Percentiles rank a stretch among this genome's conserved stretches.
Evolutionary conservation across 2,888 invertebrate genomes (phyloP).

Genomic region (Phlogophora meticulosa): DNA sequence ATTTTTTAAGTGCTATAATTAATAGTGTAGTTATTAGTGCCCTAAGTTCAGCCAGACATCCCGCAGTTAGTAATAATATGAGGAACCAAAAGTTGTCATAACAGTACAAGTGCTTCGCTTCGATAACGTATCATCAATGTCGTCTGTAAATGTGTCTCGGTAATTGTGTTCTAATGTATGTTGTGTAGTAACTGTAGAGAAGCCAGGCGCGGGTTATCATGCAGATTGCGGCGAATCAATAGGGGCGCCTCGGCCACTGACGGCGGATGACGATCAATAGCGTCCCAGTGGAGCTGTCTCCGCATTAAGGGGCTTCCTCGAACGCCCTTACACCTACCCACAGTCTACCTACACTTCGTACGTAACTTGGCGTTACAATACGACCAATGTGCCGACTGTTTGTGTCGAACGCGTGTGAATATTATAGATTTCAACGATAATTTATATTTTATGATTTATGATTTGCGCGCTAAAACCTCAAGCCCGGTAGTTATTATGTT

Average conservation of each 20-base stretch:
- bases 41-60: slow-evolving; percentile 5
- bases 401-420: slow-evolving; percentile 56
- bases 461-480: slow-evolving; percentile 23
- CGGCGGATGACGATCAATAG: slow-evolving; percentile 91
- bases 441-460: slow-evolving; percentile 26
- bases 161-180: slow-evolving; percentile 80
- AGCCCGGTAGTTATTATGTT: slow-evolving; percentile 3
- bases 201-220: slow-evolving; percentile 89
- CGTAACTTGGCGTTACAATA: slow-evolving; percentile 71
- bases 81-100: slow-evolving; percentile 44
- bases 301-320: slow-evolving; percentile 90
- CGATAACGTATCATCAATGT: slow-evolving; percentile 70
- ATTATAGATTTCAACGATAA: slow-evolving; percentile 47
- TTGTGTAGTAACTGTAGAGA: slow-evolving; percentile 77
- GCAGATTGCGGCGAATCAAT: slow-evolving; percentile 91
- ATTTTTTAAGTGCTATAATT: not conserved
- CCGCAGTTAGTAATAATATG: slow-evolving; percentile 22
- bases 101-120: slow-evolving; percentile 53
- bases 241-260: slow-evolving; percentile 89
- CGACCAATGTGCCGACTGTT: slow-evolving; percentile 59
- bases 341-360: slow-evolving; percentile 82
- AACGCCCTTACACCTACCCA: slow-evolving; percentile 89
- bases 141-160: slow-evolving; percentile 68
- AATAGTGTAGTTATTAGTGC: too few relatives aligned
- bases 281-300: slow-evolving; percentile 90